Base-by-base conservation (phyloP, 2,797 vertebrate species). In the Phoxinus dragarum region DNA sequence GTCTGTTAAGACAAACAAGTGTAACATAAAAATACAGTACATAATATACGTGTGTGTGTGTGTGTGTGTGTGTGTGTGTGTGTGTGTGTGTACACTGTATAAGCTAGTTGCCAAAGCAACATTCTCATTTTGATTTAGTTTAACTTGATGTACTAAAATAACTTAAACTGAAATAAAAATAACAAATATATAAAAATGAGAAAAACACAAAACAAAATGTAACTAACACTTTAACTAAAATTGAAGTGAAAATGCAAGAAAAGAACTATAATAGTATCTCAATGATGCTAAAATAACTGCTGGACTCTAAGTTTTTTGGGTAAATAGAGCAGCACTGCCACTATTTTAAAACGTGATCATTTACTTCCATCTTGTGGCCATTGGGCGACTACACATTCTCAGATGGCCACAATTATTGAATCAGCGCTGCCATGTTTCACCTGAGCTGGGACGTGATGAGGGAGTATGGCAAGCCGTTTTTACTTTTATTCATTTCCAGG, bases 321-420 rank as follows among this genome's bases (percentile, higher is more conserved):
- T 21, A n/a, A 12, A 49, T 11, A 38, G 21, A 66, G 40, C 23
- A n/a, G 12, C 16, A 1, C 10, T 40, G n/a, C 11, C n/a, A 34
- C 2, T 36, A 42, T 16, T 23, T 44, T 66, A 80, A 81, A 81
- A 47, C 21, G 16, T 89, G 86, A 86, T 78, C 67, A 80, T 89
- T 73, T 91, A 86, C 88, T 89, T 84, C 93, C 92, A 91, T 81
- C 90, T 1, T 83, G 92, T 93, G 93, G 88, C 4, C 5, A 23
- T 17, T 79, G 21, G 34, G 42, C 36, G 79, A 79, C 17, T 36
- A 71, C 11, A 67, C 34, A 42, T 71, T 78, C 4, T 34, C 27
- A 73, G 9, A 34, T 3, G 14, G 47, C 17, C 49, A 52, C 16
- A 52, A 52, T 49, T 6, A 66, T 19, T n/a, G 14, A 73, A 61